These are phyloP conservation scores for Mormyrus lacerda DNA, from an alignment of 2,113 vertebrate genomes.

Conservation along the genomic window DNA sequence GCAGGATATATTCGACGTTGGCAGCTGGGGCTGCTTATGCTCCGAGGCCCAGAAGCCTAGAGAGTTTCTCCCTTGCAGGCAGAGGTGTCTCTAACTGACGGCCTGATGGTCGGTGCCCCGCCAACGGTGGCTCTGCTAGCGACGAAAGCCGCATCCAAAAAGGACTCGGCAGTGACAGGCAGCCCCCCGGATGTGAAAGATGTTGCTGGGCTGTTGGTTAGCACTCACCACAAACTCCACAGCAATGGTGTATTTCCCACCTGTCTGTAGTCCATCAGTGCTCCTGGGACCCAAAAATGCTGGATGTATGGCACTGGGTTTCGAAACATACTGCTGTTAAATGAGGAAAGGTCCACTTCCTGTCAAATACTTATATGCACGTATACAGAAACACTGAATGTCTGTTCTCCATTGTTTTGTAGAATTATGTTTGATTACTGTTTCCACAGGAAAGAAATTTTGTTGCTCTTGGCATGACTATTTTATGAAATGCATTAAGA, in stretches of 20 bases:
- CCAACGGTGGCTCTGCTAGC: not conserved
- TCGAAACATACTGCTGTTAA: not conserved
- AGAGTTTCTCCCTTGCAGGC: not conserved
- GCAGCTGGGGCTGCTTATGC: not conserved
- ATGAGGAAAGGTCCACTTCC: not conserved
- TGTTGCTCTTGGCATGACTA: not conserved
- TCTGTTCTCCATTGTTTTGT: not conserved
- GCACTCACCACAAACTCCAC: not conserved
- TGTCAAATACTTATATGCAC: not conserved
- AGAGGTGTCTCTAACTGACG: not conserved
- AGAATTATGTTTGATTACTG: not conserved
- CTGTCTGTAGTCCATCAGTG: not conserved
- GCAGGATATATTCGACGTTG: not conserved
- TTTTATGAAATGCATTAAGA: not conserved
- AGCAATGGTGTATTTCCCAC: not conserved
- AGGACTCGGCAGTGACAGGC: not conserved
- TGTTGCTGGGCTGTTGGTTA: not conserved
- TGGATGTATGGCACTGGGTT: not conserved
- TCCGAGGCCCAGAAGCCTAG: not conserved
- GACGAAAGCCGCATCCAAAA: not conserved
- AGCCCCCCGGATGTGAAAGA: not conserved
- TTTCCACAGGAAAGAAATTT: not conserved
- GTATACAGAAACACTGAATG: not conserved
- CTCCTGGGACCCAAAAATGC: not conserved
- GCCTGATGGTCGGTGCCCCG: not conserved